phyloP scores from a whole-genome alignment of 2,113 vertebrate species.

The Parus major region DNA sequence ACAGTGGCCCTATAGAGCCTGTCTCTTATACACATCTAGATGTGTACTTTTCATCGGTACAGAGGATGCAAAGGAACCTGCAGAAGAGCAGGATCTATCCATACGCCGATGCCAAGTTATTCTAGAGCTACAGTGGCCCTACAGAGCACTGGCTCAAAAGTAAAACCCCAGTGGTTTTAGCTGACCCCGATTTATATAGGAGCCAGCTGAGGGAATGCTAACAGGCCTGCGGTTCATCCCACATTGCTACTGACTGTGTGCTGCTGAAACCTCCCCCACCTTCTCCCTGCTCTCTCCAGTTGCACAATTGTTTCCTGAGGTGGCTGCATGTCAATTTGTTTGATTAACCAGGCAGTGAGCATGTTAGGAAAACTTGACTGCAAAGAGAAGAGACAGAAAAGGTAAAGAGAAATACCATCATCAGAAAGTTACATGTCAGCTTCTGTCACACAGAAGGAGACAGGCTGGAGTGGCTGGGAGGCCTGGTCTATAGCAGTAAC shows the following conservation, averaged over 20 bases:
- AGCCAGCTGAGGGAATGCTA: background rate
- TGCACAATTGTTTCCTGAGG: background rate
- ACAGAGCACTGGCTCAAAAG: accelerated
- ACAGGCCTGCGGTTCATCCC: background rate
- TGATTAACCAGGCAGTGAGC: background rate
- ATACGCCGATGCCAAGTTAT: accelerated
- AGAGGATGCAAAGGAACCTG: background rate
- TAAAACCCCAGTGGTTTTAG: background rate
- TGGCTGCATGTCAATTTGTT: background rate
- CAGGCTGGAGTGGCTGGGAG: background rate
- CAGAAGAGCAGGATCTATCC: background rate
- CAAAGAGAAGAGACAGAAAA: background rate
- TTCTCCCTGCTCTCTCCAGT: background rate
- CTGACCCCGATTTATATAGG: accelerated
- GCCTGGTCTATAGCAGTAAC: background rate
- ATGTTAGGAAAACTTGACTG: background rate
- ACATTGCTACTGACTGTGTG: accelerated
- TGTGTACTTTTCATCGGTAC: background rate
- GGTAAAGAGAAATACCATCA: background rate
- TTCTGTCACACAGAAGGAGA: background rate
- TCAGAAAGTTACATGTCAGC: background rate
- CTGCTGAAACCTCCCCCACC: background rate
- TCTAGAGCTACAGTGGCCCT: background rate
- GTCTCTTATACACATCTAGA: too few species aligned
- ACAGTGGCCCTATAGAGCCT: accelerated